Base-by-base conservation (phyloP, 1,140 invertebrate species). In the Macrosteles quadrilineatus region DNA sequence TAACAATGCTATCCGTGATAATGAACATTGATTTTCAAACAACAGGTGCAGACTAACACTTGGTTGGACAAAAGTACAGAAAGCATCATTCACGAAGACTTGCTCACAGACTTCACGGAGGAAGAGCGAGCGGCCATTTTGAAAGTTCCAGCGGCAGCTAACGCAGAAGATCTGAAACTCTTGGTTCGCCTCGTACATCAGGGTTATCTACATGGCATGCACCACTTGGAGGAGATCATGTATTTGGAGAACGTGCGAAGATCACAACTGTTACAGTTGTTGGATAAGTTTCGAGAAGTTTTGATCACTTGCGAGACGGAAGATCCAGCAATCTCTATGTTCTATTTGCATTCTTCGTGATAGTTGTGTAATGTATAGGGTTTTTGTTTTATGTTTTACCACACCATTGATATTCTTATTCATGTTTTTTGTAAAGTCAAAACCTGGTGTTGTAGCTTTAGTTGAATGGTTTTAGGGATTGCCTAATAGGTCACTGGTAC, bases 171-270 rank as follows among this genome's bases (percentile, higher is more conserved):
- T 78, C 83, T 95, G 36, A 87, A 88, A 75, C 82, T 95, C 40
- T 86, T 96, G 47, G 88, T 90, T 0, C 87, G 85, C 74, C 79
- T 93, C 1, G 90, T 88, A 72, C 83, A 85, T 53, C 85, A 85
- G 76, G 86, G 87, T 6, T 98, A 97, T 80, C 95, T 98, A 75
- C 87, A 91, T 71, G 96, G 96, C 4, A 87, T 90, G 69, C 91
- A 96, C 82, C 97, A 98, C 81, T 80, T 98, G 3, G 97, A 98
- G 82, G 96, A 98, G 78, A 98, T 98, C 66, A 98, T 98, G 95
- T 98, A 94, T 80, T 88, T 94, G 80, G 95, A 97, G 81, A 97
- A 98, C 80, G 85, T 98, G 21, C 85, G 90, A 17, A 84, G 96
- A 68, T 95, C 94, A 1, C 93, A 97, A 78, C 80, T 98, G 14